Base-by-base conservation (phyloP, 2,797 vertebrate genomes). In the Orientallactaga sibirica region DNA sequence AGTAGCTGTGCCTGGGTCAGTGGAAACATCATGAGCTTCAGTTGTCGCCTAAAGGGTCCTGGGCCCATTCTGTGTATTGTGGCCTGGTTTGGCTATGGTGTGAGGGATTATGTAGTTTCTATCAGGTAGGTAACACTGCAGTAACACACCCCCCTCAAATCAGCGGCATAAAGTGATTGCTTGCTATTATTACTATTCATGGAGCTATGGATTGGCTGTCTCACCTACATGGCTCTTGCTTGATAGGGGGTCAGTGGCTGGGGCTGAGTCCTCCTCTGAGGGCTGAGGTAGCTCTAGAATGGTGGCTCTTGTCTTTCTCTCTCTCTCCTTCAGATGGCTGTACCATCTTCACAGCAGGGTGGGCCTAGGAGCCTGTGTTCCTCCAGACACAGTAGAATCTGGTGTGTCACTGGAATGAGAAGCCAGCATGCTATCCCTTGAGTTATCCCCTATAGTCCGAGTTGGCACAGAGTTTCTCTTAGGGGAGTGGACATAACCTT, bases 341-440 rank as follows among this genome's bases (percentile, higher is more conserved):
- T n/a, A 15, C n/a, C 77, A 11, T n/a, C 74, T n/a, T 82, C 37
- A 37, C 3, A n/a, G 41, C 2, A 3, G 3, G 24, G 41, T 0
- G 19, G 67, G 24, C 37, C 9, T 41, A 15, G 62, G 37, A 48
- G 33, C 25, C 2, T 58, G 29, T 3, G 6, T n/a, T 84, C 10
- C 24, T 1, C 7, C 24, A 58, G 15, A 22, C 19, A 25, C 1
- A 25, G 20, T 1, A 18, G 75, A n/a, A 33, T 41, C 64, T 4
- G 2, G 62, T 0, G 0, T 10, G 48, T 61, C 25, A 19, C 61
- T 5, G n/a, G 66, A 55, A 2, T 1, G 76, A 27, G 61, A 14
- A 20, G 0, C 19, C 0, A 2, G 5, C 61, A 14, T 3, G 7
- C 33, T 0, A 18, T 61, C 68, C 4, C 52, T 16, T 24, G 3